Conservation (phyloP, 2,113 vertebrate species). For the Ivindomyrus marchei region DNA sequence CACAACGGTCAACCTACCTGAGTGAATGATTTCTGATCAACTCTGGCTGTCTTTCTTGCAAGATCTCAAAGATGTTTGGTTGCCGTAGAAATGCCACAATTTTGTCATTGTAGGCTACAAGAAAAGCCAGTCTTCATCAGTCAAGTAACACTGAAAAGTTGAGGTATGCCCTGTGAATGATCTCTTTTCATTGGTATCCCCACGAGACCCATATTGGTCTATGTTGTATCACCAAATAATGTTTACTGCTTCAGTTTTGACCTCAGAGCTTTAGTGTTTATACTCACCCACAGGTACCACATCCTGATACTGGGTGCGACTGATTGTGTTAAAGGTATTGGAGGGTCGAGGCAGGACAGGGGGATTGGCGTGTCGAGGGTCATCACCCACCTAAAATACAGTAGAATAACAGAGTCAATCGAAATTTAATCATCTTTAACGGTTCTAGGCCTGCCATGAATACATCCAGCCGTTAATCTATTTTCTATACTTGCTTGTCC, state of each 20-base stretch:
- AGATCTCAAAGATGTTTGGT: slow-evolving; percentile 93
- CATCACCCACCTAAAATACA: slow-evolving; percentile 82
- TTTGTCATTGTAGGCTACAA: slow-evolving; percentile 95
- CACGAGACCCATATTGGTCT: neutral
- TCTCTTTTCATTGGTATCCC: neutral
- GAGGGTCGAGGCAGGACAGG: slow-evolving; percentile 81
- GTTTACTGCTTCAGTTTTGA: neutral
- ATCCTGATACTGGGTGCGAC: slow-evolving; percentile 86
- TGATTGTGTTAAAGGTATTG: slow-evolving; percentile 88
- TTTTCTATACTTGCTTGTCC: neutral
- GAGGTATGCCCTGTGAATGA: neutral
- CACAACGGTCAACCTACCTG: slow-evolving; percentile 61
- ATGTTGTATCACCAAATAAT: neutral
- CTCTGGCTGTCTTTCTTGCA: slow-evolving; percentile 93
- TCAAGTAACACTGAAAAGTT: neutral
- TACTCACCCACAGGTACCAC: slow-evolving; percentile 90
- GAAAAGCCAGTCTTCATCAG: slow-evolving; percentile 1
- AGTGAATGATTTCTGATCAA: slow-evolving; percentile 91
- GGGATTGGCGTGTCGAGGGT: slow-evolving; percentile 77
- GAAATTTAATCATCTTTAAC: neutral
- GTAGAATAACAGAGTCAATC: neutral
- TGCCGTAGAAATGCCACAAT: slow-evolving; percentile 97
- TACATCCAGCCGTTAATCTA: neutral
- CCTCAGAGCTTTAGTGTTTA: neutral
- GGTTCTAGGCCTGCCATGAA: neutral